Conservation (phyloP, 2,888 invertebrate species). For the Stenoptilia bipunctidactyla region DNA sequence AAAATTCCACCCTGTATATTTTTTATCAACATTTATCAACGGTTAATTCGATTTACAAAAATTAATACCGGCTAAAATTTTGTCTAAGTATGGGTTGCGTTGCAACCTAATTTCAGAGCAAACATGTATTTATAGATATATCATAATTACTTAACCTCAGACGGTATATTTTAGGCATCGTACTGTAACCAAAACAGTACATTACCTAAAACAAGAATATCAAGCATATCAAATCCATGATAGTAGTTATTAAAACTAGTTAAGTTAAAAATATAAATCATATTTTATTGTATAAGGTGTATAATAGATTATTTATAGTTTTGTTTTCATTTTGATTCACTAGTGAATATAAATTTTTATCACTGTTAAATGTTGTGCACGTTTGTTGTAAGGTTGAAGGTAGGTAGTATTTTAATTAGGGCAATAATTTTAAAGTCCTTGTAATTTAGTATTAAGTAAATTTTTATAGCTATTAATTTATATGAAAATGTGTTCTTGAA, state of each 20-base stretch:
- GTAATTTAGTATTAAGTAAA: no score
- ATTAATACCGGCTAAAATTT: no score
- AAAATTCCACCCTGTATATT: no score
- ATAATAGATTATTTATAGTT: slow-evolving; percentile 32
- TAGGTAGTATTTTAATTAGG: slow-evolving; percentile 50
- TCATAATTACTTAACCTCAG: no score
- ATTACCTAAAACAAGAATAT: slow-evolving; percentile 50
- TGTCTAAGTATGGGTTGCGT: no score
- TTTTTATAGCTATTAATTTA: no score
- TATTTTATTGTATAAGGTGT: slow-evolving; percentile 27
- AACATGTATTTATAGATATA: no score
- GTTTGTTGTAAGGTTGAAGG: slow-evolving; percentile 31
- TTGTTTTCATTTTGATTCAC: slow-evolving; percentile 28
- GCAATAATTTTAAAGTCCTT: slow-evolving; percentile 50
- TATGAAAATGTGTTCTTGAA: no score
- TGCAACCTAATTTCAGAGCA: no score
- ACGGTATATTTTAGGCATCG: not conserved
- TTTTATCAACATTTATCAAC: no score
- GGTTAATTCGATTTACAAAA: no score
- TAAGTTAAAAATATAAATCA: slow-evolving; percentile 22
- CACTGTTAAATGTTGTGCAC: slow-evolving; percentile 72
- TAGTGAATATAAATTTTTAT: slow-evolving; percentile 55
- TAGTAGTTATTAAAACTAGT: slow-evolving; percentile 23
- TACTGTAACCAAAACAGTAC: slow-evolving; percentile 34
- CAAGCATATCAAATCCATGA: slow-evolving; percentile 51